Conservation (phyloP, 1,140 invertebrate species). For the Drosophila dunni region DNA sequence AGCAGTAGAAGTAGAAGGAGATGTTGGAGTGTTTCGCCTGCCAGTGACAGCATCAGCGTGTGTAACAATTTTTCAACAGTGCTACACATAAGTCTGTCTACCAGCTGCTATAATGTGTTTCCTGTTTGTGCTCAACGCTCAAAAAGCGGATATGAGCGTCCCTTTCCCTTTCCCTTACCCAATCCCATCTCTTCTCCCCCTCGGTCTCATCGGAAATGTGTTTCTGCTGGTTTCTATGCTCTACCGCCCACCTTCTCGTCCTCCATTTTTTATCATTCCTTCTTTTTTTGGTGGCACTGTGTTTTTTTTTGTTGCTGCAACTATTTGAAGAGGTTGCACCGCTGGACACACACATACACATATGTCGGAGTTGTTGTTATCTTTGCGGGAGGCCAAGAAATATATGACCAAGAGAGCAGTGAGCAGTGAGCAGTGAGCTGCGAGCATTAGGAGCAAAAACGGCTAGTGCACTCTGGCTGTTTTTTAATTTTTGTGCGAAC, state of each 20-base stretch:
- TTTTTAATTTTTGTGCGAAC: constrained; percentile 72
- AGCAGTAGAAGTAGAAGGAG: constrained; percentile 41
- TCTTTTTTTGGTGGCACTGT: constrained; percentile 9
- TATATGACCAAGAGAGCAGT: constrained; percentile 53
- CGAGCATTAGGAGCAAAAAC: constrained; percentile 61
- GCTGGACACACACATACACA: constrained; percentile 50
- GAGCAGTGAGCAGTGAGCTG: constrained; percentile 37
- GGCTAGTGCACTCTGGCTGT: constrained; percentile 39
- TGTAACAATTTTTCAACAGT: constrained; percentile 83
- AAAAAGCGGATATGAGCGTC: constrained; percentile 77
- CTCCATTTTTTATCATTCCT: constrained; percentile 20
- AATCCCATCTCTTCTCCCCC: neutral
- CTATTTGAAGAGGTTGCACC: constrained; percentile 69
- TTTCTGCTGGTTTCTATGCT: constrained; percentile 25
- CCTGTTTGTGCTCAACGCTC: constrained; percentile 79
- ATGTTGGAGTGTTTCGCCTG: constrained; percentile 50
- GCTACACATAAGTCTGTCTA: constrained; percentile 81
- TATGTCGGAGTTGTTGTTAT: constrained; percentile 56
- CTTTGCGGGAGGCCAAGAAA: constrained; percentile 74
- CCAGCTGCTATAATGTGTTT: constrained; percentile 82
- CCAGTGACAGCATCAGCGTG: constrained; percentile 67
- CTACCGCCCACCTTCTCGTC: constrained; percentile 11
- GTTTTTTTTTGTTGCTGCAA: constrained; percentile 18
- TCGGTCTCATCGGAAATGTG: constrained; percentile 39
- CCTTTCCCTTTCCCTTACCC: constrained; percentile 4